These are phyloP conservation scores for Bubalus kerabau DNA, from an alignment of 2,113 vertebrate genomes.

Conservation along the genomic window DNA sequence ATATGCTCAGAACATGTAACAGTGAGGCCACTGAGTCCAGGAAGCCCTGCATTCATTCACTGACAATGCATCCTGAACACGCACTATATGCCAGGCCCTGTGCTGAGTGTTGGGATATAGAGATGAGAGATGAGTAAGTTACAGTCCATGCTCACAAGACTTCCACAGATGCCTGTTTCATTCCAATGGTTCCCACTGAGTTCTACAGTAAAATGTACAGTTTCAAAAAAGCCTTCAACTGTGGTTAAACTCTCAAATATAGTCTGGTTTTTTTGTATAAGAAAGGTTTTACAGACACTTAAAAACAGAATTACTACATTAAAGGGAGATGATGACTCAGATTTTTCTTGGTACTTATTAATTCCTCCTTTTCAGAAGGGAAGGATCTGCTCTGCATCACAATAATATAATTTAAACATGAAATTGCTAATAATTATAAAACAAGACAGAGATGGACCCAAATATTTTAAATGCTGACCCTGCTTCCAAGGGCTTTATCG, in stretches of 20 bases:
- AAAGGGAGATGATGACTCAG: conserved; percentile 2
- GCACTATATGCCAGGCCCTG: background rate
- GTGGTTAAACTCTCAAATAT: conserved; percentile 25
- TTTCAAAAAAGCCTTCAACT: background rate
- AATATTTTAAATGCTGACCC: background rate
- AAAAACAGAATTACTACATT: background rate
- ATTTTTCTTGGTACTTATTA: conserved; percentile 28
- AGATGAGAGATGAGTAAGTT: background rate
- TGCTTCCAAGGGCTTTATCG: background rate
- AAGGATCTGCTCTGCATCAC: background rate
- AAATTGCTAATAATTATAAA: conserved; percentile 37
- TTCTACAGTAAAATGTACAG: conserved; percentile 8
- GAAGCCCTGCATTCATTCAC: background rate
- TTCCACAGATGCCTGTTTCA: background rate
- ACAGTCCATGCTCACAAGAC: background rate
- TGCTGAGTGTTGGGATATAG: background rate
- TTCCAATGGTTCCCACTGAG: background rate
- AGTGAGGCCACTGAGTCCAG: background rate
- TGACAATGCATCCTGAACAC: background rate
- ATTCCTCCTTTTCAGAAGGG: background rate
- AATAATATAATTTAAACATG: background rate
- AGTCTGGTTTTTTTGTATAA: background rate
- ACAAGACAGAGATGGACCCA: background rate
- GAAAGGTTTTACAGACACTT: conserved; percentile 5
- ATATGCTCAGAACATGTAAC: background rate